Evolutionary conservation across 1,140 invertebrate species (phyloP), one percentile per base, ranked within the genome.

Genomic region (Argopecten irradians): DNA sequence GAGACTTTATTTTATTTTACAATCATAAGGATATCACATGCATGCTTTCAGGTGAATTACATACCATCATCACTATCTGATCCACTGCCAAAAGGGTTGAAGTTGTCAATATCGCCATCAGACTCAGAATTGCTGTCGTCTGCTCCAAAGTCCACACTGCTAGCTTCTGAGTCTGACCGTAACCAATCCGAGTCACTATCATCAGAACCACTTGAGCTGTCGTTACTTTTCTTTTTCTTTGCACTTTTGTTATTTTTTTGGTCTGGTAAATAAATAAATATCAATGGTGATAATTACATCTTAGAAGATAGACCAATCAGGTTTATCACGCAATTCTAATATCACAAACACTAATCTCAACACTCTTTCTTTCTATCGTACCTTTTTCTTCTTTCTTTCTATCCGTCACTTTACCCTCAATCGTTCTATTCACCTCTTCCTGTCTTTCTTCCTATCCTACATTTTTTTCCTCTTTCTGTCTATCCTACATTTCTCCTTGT

Each of bases 31-130:
- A 34, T 35, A 28, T 34, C 8, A 35, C 5, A 36, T 34, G 28
- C 28, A 91, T n/a, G n/a, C n/a, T n/a, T n/a, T n/a, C n/a, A n/a
- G n/a, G n/a, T n/a, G n/a, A n/a, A n/a, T 33, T n/a, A 91, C 91
- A 88, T 89, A 95, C 93, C 96, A 96, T 97, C 97, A 96, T 98
- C 98, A 90, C 97, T 97, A 94, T 98, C 98, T 93, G 97, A 97
- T 88, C 97, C 95, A 88, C 91, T 97, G 87, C 97, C 97, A 94
- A 98, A 98, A 28, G 98, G 98, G 96, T 98, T 98, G 94, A 97
- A 98, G 96, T 98, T 84, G 41, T 91, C 90, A n/a, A 92, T 92
- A 85, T 93, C 92, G 87, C 91, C 91, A 43, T 91, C 91, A 55
- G 91, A 90, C 85, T 33, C 95, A 90, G 55, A 89, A 83, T 82